phyloP scores from a whole-genome alignment of 2,113 vertebrate species.

The Ptychochromis oligacanthus region DNA sequence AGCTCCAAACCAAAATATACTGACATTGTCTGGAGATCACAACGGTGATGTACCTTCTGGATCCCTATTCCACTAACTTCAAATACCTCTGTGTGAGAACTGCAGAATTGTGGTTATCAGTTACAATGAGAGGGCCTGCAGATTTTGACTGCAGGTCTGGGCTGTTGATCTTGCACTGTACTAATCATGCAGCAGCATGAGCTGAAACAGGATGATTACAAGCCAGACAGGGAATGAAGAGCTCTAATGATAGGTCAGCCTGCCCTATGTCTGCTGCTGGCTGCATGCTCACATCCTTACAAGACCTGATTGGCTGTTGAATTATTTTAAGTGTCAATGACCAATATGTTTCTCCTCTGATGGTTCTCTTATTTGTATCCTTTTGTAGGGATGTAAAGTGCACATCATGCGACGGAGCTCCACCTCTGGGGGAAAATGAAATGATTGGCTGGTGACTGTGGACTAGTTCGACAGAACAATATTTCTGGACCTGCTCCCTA shows the following conservation, averaged over 20 bases:
- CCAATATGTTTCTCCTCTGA: slow-evolving; percentile 52
- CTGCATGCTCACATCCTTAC: slow-evolving; percentile 43
- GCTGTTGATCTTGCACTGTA: slow-evolving; percentile 67
- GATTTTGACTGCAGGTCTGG: slow-evolving; percentile 46
- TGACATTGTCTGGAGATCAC: slow-evolving; percentile 27
- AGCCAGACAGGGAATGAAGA: slow-evolving; percentile 77
- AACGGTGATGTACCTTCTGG: background rate
- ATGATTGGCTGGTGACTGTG: slow-evolving; percentile 24
- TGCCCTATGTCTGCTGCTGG: slow-evolving; percentile 57
- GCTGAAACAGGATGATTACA: slow-evolving; percentile 75
- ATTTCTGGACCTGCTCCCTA: slow-evolving; percentile 5
- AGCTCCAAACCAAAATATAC: slow-evolving; percentile 36
- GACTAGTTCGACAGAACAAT: slow-evolving; percentile 9
- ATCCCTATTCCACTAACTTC: slow-evolving; percentile 12
- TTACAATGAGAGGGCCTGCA: slow-evolving; percentile 53
- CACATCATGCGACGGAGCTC: slow-evolving; percentile 9
- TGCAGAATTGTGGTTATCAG: slow-evolving; percentile 61
- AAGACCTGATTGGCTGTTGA: slow-evolving; percentile 53
- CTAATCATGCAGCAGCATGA: slow-evolving; percentile 67
- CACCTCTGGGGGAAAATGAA: background rate
- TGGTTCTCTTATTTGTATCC: slow-evolving; percentile 40
- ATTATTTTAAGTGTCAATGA: slow-evolving; percentile 67
- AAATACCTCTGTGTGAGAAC: slow-evolving; percentile 32
- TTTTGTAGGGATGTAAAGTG: slow-evolving; percentile 6
- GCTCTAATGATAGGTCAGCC: slow-evolving; percentile 74